A percentile compares a stretch with the other conserved stretches of the same genome.
Evolutionary conservation across 2,888 invertebrate species (phyloP).

Genomic region (Crepidodera aurea): DNA sequence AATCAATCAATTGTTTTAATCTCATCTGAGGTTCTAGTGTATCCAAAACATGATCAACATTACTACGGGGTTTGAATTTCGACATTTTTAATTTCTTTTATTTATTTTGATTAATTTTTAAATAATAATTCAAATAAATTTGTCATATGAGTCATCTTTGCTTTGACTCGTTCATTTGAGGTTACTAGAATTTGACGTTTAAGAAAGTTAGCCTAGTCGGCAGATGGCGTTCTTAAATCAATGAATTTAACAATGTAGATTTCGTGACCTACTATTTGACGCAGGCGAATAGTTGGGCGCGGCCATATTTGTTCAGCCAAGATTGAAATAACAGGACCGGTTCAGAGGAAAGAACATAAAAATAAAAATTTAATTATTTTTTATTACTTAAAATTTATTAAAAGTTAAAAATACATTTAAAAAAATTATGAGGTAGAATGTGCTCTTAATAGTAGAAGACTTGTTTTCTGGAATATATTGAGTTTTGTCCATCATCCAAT

Average conservation of each 20-base stretch:
- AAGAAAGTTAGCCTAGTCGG: too few species aligned
- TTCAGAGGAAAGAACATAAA: too few species aligned
- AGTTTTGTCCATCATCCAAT: constrained; percentile 88
- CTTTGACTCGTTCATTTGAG: constrained; percentile 15
- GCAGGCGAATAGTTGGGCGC: too few species aligned
- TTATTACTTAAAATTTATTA: background rate
- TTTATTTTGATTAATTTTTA: background rate
- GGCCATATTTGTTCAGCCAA: too few species aligned
- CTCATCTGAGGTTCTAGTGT: constrained; percentile 71
- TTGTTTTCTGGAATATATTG: constrained; percentile 69
- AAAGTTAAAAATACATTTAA: constrained; percentile 23
- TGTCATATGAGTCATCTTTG: constrained; percentile 17
- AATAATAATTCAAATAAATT: background rate
- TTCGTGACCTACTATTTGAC: too few species aligned
- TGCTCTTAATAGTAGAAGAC: constrained; percentile 20
- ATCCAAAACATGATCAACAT: constrained; percentile 27
- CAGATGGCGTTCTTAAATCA: too few species aligned
- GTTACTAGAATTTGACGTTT: constrained; percentile 7
- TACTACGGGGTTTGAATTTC: background rate
- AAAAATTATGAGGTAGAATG: constrained; percentile 27
- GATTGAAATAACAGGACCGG: too few species aligned
- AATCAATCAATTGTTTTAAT: constrained; percentile 72
- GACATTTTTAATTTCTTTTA: too few species aligned
- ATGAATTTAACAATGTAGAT: too few species aligned
- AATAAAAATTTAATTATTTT: too few species aligned